These are phyloP conservation scores for Siniperca knerii DNA, from an alignment of 2,113 vertebrate genomes.

Conservation along the genomic window DNA sequence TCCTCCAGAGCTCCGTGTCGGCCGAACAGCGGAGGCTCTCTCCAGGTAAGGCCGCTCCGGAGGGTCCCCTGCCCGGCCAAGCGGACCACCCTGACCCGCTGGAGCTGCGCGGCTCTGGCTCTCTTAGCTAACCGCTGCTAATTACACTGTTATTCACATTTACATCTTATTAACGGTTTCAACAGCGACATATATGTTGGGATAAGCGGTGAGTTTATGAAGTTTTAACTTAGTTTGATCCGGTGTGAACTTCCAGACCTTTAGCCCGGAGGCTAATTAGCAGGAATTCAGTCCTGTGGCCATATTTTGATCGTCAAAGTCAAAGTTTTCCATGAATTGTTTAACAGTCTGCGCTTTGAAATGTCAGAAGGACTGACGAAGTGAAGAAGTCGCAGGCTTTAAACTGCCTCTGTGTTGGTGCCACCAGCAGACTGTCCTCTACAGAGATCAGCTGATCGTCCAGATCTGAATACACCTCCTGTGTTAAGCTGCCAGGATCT, in stretches of 20 bases:
- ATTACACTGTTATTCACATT: background rate
- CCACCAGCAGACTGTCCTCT: too few species aligned
- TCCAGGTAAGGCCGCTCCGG: conserved; percentile 72
- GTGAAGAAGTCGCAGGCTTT: too few species aligned
- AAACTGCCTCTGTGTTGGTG: too few species aligned
- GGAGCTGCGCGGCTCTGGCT: background rate
- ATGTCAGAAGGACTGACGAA: too few species aligned
- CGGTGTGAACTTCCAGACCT: background rate
- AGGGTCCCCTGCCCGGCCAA: conserved; percentile 26
- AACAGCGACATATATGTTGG: accelerated
- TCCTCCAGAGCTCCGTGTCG: conserved; percentile 18
- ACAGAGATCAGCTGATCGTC: too few species aligned
- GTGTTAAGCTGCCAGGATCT: too few species aligned
- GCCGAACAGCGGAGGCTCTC: conserved; percentile 61
- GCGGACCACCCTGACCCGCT: conserved; percentile 36
- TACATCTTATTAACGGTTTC: background rate
- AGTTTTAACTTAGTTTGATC: background rate
- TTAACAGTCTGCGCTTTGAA: too few species aligned
- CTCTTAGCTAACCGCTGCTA: background rate
- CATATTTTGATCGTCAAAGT: too few species aligned
- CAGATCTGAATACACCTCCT: too few species aligned
- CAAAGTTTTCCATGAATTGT: too few species aligned
- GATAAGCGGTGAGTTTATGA: background rate
- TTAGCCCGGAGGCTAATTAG: background rate
- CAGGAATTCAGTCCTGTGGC: background rate